Conservation (phyloP, 2,888 invertebrate species). For the Cacoxenus indagator region DNA sequence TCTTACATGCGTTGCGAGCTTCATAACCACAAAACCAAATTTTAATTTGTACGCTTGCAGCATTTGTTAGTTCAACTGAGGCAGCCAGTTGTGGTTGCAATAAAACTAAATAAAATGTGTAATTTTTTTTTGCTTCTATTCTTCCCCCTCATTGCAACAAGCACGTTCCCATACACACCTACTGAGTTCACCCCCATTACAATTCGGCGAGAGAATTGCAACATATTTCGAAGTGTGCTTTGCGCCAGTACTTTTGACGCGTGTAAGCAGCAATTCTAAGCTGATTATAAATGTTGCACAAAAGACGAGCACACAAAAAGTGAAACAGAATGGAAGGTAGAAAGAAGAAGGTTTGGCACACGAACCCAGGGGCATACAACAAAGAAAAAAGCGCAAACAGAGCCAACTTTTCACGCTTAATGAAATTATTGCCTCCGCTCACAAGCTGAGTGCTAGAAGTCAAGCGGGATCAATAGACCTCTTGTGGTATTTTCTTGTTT, state of each 20-base stretch:
- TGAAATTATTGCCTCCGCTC: constrained; percentile 52
- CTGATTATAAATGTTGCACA: constrained; percentile 52
- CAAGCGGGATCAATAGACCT: too few relatives aligned
- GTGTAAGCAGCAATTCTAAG: constrained; percentile 43
- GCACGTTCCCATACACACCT: neutral
- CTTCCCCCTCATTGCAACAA: neutral
- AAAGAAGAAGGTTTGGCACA: neutral
- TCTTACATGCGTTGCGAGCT: constrained; percentile 36
- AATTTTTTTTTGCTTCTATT: neutral
- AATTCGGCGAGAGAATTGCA: constrained; percentile 12
- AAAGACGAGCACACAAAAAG: constrained; percentile 36
- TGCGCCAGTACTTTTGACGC: constrained; percentile 13
- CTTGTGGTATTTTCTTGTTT: too few relatives aligned
- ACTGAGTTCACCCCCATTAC: neutral
- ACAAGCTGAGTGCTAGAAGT: constrained; percentile 3
- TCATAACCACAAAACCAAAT: constrained; percentile 61
- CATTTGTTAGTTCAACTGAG: constrained; percentile 50
- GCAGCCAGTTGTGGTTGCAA: neutral
- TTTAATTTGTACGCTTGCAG: constrained; percentile 64
- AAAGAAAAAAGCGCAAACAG: constrained; percentile 10
- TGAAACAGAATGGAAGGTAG: neutral
- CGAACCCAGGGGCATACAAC: neutral
- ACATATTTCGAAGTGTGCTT: constrained; percentile 18
- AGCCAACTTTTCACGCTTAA: constrained; percentile 46
- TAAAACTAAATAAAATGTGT: neutral